Evolutionary conservation across 2,888 invertebrate species (phyloP).

Genomic region (Drepana falcataria): DNA sequence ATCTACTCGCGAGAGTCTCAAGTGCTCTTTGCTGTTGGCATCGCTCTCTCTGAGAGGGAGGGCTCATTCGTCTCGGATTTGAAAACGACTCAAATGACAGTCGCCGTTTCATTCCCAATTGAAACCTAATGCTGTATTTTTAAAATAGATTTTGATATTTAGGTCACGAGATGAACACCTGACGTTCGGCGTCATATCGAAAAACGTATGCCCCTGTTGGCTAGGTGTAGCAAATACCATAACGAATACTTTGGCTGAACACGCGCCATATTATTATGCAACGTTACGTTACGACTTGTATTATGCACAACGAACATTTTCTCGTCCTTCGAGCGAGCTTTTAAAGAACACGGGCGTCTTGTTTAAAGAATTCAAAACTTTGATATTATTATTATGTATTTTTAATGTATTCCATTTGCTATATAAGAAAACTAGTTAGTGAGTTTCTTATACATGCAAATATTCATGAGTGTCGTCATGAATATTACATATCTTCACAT

Average conservation of each 20-base stretch:
- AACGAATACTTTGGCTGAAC: slow-evolving; percentile 77
- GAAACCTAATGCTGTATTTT: slow-evolving; percentile 32
- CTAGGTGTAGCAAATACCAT: slow-evolving; percentile 78
- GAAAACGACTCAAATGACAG: slow-evolving; percentile 43
- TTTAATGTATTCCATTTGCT: too few relatives aligned
- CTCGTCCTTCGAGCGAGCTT: slow-evolving; percentile 55
- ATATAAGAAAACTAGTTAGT: not conserved
- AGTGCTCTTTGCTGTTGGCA: slow-evolving; percentile 59
- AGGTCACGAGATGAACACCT: slow-evolving; percentile 68
- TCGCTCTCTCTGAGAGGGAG: slow-evolving; percentile 67
- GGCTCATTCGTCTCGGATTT: slow-evolving; percentile 42
- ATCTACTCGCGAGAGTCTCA: slow-evolving; percentile 67
- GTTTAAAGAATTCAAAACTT: slow-evolving; percentile 13
- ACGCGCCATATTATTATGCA: slow-evolving; percentile 63
- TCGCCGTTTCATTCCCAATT: slow-evolving; percentile 26
- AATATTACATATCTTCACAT: too few relatives aligned
- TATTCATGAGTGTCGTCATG: too few relatives aligned
- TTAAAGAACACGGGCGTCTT: slow-evolving; percentile 38
- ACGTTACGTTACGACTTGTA: slow-evolving; percentile 68
- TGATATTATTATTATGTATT: slow-evolving; percentile 5
- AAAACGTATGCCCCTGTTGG: slow-evolving; percentile 76
- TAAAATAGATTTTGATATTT: slow-evolving; percentile 45
- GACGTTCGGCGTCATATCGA: slow-evolving; percentile 75
- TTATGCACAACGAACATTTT: slow-evolving; percentile 62
- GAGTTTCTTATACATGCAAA: not conserved